A percentile compares a stretch with the other conserved stretches of the same genome.
These are phyloP conservation scores for Odobenus rosmarus DNA, from an alignment of 2,113 vertebrate genomes.

Conservation along the genomic window DNA sequence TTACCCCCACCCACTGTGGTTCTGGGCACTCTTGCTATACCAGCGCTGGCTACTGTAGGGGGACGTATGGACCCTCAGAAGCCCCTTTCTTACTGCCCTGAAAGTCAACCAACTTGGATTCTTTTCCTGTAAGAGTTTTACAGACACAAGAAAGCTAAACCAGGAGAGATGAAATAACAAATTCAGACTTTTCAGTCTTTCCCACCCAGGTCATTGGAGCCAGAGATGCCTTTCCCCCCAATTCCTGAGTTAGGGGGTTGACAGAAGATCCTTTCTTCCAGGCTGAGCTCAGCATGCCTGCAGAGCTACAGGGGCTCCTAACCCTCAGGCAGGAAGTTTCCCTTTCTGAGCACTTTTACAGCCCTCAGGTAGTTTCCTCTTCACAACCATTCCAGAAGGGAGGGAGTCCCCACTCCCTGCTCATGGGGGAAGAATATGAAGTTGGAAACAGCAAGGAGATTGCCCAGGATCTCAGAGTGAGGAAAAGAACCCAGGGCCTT, in stretches of 20 bases:
- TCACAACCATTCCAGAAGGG: neutral
- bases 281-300: neutral
- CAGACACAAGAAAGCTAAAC: neutral
- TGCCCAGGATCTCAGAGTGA: neutral
- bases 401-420: neutral
- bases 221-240: neutral
- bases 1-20: neutral
- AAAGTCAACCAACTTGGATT: neutral
- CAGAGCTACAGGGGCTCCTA: neutral
- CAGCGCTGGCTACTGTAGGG: neutral
- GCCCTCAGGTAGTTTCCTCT: neutral
- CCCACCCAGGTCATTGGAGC: neutral
- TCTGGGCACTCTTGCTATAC: neutral
- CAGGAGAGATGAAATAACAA: neutral
- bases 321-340: neutral
- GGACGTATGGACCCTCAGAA: neutral
- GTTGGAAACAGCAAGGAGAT: neutral
- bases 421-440: neutral
- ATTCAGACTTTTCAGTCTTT: neutral
- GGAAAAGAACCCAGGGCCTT: neutral
- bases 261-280: neutral
- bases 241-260: rapidly evolving
- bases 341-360: neutral
- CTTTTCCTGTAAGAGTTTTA: neutral
- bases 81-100: neutral